Percentiles rank a stretch among this genome's conserved stretches.
phyloP scores from a whole-genome alignment of 2,888 invertebrate genomes.

The Tipula confusa region DNA sequence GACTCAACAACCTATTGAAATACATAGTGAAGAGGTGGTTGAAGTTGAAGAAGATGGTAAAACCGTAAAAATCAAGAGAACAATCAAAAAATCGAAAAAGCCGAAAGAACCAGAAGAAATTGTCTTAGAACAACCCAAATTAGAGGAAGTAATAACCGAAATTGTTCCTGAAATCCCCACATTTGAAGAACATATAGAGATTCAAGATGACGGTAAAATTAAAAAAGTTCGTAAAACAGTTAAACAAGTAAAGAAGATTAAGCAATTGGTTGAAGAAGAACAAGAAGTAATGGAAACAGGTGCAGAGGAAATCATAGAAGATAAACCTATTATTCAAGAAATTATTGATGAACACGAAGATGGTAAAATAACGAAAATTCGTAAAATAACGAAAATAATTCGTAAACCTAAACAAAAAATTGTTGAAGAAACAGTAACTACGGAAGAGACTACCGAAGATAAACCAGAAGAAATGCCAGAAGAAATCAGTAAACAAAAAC shows the following conservation, averaged over 20 bases:
- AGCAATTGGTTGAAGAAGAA: slow-evolving; percentile 38
- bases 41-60: slow-evolving; percentile 43
- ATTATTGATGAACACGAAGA: slow-evolving; percentile 34
- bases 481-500: background rate
- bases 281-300: slow-evolving; percentile 36
- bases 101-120: background rate
- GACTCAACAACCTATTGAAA: slow-evolving; percentile 38
- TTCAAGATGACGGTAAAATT: slow-evolving; percentile 29
- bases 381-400: slow-evolving; percentile 36
- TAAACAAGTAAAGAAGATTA: slow-evolving; percentile 28
- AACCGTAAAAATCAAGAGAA: slow-evolving; percentile 39
- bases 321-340: slow-evolving; percentile 35
- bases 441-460: background rate
- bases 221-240: background rate
- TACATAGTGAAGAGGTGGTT: slow-evolving; percentile 40
- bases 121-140: background rate
- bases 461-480: background rate
- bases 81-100: background rate
- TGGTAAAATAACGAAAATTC: background rate
- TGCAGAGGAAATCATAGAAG: slow-evolving; percentile 31
- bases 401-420: slow-evolving; percentile 42
- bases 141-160: background rate
- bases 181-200: slow-evolving; percentile 36
- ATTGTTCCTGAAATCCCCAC: background rate
- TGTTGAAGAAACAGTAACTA: slow-evolving; percentile 43